Percentiles rank a stretch among this genome's conserved stretches.
These are phyloP conservation scores for Drosophila trapezifrons DNA, from an alignment of 1,140 invertebrate species.

Conservation along the genomic window DNA sequence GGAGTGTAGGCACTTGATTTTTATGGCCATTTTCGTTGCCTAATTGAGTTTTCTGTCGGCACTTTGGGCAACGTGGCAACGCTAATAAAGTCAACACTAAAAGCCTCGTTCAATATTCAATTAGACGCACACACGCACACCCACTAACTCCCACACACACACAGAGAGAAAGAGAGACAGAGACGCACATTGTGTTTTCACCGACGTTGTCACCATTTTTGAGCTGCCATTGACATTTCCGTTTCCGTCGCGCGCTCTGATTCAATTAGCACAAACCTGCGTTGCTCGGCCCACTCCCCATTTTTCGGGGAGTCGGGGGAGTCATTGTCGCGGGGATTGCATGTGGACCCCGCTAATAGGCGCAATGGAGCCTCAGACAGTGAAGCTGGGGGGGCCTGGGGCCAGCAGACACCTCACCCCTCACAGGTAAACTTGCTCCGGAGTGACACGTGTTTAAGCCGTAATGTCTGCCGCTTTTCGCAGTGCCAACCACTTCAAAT, in stretches of 20 bases:
- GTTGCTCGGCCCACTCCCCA: not conserved
- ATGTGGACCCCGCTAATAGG: constrained; percentile 41
- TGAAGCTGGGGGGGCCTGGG: constrained; percentile 6
- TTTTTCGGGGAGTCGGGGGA: constrained; percentile 5
- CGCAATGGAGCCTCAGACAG: constrained; percentile 22
- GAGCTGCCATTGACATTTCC: constrained; percentile 77
- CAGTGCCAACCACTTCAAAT: constrained; percentile 22
- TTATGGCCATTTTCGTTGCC: constrained; percentile 57
- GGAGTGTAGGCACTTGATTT: constrained; percentile 37
- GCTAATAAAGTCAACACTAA: constrained; percentile 79
- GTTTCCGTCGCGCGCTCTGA: constrained; percentile 68
- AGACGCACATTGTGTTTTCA: constrained; percentile 41
- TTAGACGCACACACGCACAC: constrained; percentile 53
- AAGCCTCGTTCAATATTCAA: constrained; percentile 82
- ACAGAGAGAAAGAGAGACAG: constrained; percentile 13
- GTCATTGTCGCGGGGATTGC: constrained; percentile 35
- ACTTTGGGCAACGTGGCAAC: constrained; percentile 68
- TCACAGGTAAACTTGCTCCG: not conserved
- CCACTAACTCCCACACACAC: constrained; percentile 11
- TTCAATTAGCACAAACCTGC: constrained; percentile 73
- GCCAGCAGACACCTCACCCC: not conserved
- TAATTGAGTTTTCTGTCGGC: constrained; percentile 69
- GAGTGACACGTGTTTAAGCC: constrained; percentile 34
- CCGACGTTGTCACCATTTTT: constrained; percentile 65
- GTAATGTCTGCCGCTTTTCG: constrained; percentile 6